These are phyloP conservation scores for Papilio protenor DNA, from an alignment of 2,888 invertebrate species.

Conservation along the genomic window DNA sequence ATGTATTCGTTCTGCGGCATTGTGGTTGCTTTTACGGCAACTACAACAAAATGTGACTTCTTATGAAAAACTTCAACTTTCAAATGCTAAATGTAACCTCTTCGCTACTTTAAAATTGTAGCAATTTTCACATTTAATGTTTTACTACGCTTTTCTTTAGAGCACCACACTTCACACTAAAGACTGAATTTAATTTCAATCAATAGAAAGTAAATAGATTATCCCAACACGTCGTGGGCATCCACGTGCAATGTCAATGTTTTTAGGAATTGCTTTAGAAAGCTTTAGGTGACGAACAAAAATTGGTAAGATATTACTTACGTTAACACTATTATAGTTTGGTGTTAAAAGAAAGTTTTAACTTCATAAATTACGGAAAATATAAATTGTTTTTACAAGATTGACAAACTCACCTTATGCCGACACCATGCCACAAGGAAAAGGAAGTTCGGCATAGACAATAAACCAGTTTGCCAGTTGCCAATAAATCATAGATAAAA, in stretches of 20 bases:
- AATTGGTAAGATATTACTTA: conserved; percentile 21
- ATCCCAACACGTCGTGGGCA: conserved; percentile 25
- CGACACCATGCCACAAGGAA: conserved; percentile 83
- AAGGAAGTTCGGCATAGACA: conserved; percentile 61
- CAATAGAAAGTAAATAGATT: not conserved
- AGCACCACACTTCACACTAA: conserved; percentile 10
- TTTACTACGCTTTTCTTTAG: not conserved
- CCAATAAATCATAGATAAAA: conserved; percentile 9
- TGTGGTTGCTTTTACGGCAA: conserved; percentile 83
- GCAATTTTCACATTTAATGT: conserved; percentile 33
- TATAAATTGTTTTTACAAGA: conserved; percentile 58
- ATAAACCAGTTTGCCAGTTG: not conserved
- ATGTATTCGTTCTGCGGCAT: conserved; percentile 99
- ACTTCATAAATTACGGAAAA: conserved; percentile 50
- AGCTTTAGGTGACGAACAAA: not conserved
- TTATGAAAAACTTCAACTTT: conserved; percentile 56
- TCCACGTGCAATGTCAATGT: conserved; percentile 44
- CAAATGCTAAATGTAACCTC: conserved; percentile 59
- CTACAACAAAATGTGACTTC: conserved; percentile 79
- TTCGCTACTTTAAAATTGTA: conserved; percentile 46
- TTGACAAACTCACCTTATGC: conserved; percentile 76
- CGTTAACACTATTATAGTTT: conserved; percentile 21
- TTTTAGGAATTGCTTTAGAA: not conserved
- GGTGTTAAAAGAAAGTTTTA: conserved; percentile 6
- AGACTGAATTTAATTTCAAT: not conserved